Base-by-base conservation (phyloP, 64 coral and sea anemone genomes). In the Hydrozoanthus tunicans region DNA sequence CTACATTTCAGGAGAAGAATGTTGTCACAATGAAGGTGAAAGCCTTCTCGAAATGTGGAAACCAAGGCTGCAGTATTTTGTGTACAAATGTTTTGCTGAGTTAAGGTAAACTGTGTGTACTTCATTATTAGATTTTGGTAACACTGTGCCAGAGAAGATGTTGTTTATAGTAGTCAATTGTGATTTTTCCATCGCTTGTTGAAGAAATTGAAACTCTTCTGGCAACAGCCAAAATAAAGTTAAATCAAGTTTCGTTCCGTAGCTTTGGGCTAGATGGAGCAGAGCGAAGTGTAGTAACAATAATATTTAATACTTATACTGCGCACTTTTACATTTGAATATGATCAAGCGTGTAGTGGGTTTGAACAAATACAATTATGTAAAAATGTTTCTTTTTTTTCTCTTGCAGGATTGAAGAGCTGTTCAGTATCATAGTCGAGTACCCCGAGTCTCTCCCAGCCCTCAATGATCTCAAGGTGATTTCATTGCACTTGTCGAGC, bases 71-170 rank as follows among this genome's bases (percentile, higher is more conserved):
- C 85, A 96, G 54, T 99, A 99, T 79, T 99, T 99, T 71, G 66
- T 96, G 92, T 94, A 99, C 64, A 99, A 99, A 89, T 94, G 92
- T 20, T 99, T 91, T 94, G 97, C 97, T 23, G 97, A 99, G 70
- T 88, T 99, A 10, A 99, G 97, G 97, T 99, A 83, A 10, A 70
- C 52, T 27, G 53, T 43, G 32, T 43, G 32, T 43, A 43, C 32
- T 2, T 43, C 32, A 43, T 43, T 43, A 20, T 20, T 20, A 20
- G 20, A 20, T 20, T 20, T 20, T 20, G 20, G 20, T 20, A 20
- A 20, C 20, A 20, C 20, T 20, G 20, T 20, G 20, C 20, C 20
- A 20, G 20, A 20, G 20, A 20, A 20, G 20, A 20, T 20, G 20
- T 20, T 20, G 20, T 20, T 20, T 20, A 20, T 20, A 20, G 20